Evolutionary conservation across 2,797 vertebrate genomes (phyloP).

Genomic region (Phoebastria nigripes): DNA sequence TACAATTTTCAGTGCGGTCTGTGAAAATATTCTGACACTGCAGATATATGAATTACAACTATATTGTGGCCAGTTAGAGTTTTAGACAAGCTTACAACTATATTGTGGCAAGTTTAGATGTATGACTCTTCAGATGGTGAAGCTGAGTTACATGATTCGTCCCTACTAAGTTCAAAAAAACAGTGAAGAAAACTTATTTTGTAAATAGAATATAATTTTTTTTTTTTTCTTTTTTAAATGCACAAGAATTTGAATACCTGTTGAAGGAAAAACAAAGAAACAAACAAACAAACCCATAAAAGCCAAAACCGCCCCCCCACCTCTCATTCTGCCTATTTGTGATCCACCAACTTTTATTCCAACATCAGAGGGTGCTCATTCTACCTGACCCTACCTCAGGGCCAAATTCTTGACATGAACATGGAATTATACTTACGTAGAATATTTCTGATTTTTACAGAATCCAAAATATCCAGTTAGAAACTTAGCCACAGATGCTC

Average conservation of each 20-base stretch:
- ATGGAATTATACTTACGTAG: not conserved
- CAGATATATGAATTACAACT: not conserved
- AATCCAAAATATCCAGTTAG: not conserved
- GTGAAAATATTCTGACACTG: not conserved
- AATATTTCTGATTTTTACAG: not conserved
- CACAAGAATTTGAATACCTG: not conserved
- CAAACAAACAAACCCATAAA: not conserved
- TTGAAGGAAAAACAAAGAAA: not conserved
- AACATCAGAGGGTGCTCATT: not conserved
- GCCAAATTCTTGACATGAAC: not conserved
- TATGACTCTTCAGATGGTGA: not conserved
- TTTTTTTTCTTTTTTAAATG: not conserved
- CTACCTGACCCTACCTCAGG: not conserved
- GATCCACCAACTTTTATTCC: not conserved
- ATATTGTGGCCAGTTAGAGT: not conserved
- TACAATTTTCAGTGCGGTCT: not conserved
- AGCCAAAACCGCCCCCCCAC: not conserved
- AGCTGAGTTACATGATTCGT: not conserved
- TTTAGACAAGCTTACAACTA: not conserved
- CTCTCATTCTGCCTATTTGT: not conserved
- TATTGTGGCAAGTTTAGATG: not conserved
- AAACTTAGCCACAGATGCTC: not conserved
- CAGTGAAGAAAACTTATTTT: not conserved
- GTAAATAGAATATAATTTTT: not conserved
- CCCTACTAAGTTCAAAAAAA: not conserved